Conservation (phyloP, 1,140 invertebrate genomes). For the Listronotus bonariensis region DNA sequence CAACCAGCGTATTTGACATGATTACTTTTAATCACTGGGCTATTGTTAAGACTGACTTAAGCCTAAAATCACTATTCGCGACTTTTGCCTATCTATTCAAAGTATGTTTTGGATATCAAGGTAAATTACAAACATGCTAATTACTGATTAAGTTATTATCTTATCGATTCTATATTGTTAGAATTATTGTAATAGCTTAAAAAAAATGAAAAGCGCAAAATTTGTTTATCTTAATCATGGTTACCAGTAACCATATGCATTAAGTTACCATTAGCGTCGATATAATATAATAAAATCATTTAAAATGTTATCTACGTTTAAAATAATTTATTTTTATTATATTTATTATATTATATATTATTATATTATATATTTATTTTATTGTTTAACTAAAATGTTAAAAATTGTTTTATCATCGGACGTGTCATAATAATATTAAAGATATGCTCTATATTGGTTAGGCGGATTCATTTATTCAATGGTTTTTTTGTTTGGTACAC, state of each 20-base stretch:
- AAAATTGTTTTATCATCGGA: no score
- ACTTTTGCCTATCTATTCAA: not conserved
- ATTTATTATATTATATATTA: no score
- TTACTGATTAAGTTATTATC: not conserved
- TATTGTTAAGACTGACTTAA: not conserved
- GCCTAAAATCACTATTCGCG: not conserved
- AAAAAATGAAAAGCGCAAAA: conserved; percentile 5
- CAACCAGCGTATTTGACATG: conserved; percentile 22
- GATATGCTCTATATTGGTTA: no score
- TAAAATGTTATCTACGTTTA: conserved; percentile 1
- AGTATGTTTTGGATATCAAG: conserved; percentile 4
- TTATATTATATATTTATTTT: no score
- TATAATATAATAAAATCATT: not conserved
- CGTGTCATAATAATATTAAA: no score
- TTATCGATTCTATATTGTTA: conserved; percentile 14
- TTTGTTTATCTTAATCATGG: not conserved
- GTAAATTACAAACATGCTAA: conserved; percentile 12
- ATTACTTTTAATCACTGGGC: conserved; percentile 4
- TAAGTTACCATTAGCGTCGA: no score
- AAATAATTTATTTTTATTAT: no score
- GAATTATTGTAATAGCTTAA: not conserved
- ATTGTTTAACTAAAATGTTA: no score
- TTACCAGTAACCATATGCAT: no score
- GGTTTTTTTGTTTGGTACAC: no score
- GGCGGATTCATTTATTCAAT: no score